Evolutionary conservation across 2,888 invertebrate genomes (phyloP).

Genomic region (Morpho deidamia): DNA sequence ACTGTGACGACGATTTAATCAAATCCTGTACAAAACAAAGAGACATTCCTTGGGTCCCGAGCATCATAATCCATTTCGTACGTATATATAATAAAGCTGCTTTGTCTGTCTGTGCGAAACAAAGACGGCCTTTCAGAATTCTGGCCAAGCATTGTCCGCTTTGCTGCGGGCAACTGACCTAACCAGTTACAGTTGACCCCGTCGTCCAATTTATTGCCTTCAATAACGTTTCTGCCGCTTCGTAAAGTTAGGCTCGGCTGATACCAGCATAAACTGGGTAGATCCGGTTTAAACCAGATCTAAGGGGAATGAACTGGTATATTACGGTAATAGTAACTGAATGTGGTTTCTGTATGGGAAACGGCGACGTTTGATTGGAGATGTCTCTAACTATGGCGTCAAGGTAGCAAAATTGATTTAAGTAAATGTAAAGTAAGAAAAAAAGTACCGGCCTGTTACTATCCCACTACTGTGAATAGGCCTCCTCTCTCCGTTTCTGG

Average conservation of each 20-base stretch:
- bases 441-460: too few species aligned
- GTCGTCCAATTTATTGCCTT: conserved; percentile 33
- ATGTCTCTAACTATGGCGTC: conserved; percentile 20
- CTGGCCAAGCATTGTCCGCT: conserved; percentile 38
- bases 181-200: conserved; percentile 31
- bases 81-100: conserved; percentile 28
- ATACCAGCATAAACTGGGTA: conserved; percentile 40
- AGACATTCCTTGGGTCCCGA: conserved; percentile 27
- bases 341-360: conserved; percentile 63
- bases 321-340: conserved; percentile 51
- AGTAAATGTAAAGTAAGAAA: too few species aligned
- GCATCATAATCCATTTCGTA: conserved; percentile 23
- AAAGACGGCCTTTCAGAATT: conserved; percentile 38
- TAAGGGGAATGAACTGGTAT: conserved; percentile 29
- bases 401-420: not conserved
- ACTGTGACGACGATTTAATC: conserved; percentile 25
- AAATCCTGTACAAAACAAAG: conserved; percentile 25
- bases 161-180: conserved; percentile 36
- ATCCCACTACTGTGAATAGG: too few species aligned
- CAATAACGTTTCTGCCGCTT: conserved; percentile 26
- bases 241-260: conserved; percentile 25
- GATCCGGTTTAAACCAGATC: conserved; percentile 22
- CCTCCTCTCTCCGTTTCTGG: too few species aligned
- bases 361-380: conserved; percentile 52
- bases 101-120: conserved; percentile 30